A percentile compares a stretch with the other conserved stretches of the same genome.
Conservation (phyloP, 2,797 vertebrate genomes). For the Coreius guichenoti region DNA sequence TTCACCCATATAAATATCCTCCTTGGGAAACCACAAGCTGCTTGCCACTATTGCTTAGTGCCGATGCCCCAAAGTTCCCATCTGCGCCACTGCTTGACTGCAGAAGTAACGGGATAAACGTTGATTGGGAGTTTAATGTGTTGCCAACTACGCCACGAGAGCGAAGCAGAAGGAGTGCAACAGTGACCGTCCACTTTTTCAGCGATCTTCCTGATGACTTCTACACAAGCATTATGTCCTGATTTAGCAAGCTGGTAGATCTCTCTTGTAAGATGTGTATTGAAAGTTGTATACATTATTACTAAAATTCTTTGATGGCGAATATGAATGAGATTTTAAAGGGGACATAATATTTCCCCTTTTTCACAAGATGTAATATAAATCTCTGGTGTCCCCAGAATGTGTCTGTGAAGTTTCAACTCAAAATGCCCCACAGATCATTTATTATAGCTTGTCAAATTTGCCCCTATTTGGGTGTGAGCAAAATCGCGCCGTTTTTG, state of each 20-base stretch:
- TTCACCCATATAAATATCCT: slow-evolving; percentile 21
- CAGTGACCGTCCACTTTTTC: neutral
- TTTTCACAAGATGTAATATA: too few relatives aligned
- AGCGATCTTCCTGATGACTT: neutral
- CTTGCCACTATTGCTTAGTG: slow-evolving; percentile 13
- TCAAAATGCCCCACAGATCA: too few relatives aligned
- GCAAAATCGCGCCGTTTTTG: too few relatives aligned
- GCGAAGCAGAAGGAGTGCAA: neutral
- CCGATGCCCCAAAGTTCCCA: slow-evolving; percentile 1
- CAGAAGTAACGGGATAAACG: neutral
- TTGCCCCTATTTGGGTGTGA: too few relatives aligned
- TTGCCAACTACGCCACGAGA: neutral
- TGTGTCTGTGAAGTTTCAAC: too few relatives aligned
- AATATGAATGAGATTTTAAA: neutral
- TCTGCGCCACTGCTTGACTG: slow-evolving; percentile 15
- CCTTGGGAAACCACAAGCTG: slow-evolving; percentile 31
- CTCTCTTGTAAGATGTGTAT: neutral
- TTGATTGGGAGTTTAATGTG: neutral
- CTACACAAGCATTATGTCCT: neutral
- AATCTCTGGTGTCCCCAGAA: too few relatives aligned
- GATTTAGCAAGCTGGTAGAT: neutral
- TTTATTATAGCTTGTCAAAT: too few relatives aligned
- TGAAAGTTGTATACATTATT: too few relatives aligned
- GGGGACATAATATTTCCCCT: too few relatives aligned
- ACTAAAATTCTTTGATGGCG: neutral